These are phyloP conservation scores for Nemapogon koenigi DNA, from an alignment of 2,888 invertebrate genomes.

Conservation along the genomic window DNA sequence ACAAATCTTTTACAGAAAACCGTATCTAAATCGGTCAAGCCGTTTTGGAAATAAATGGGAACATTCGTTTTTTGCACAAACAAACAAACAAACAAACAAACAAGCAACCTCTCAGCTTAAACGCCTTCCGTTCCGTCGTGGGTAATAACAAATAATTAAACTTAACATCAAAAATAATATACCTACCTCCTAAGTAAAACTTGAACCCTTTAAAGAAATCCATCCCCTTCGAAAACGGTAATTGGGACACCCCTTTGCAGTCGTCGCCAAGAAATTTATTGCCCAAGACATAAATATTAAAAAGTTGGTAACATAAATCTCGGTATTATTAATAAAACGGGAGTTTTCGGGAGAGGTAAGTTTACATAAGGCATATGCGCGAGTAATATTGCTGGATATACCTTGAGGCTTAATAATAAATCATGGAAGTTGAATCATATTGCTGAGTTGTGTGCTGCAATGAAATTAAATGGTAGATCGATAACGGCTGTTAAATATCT, in stretches of 20 bases:
- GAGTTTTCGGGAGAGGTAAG: constrained; percentile 23
- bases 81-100: no score
- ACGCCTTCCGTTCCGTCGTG: background rate
- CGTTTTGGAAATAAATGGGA: no score
- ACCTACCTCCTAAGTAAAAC: constrained; percentile 1
- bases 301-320: constrained; percentile 57
- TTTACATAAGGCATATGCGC: constrained; percentile 30
- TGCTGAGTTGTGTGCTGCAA: no score
- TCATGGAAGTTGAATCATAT: no score
- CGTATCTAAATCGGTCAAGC: no score
- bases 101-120: constrained; percentile 1
- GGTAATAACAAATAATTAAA: background rate
- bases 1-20: no score
- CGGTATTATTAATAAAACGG: constrained; percentile 49
- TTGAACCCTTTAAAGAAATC: constrained; percentile 3
- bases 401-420: background rate
- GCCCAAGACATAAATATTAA: constrained; percentile 58
- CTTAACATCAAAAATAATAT: no score
- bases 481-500: no score
- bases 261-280: constrained; percentile 56
- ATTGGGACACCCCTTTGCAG: constrained; percentile 34
- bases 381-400: constrained; percentile 26
- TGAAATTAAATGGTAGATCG: no score
- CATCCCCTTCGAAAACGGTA: constrained; percentile 27
- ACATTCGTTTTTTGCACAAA: no score